phyloP scores from a whole-genome alignment of 2,888 invertebrate species.

The Rotaria macrura region DNA sequence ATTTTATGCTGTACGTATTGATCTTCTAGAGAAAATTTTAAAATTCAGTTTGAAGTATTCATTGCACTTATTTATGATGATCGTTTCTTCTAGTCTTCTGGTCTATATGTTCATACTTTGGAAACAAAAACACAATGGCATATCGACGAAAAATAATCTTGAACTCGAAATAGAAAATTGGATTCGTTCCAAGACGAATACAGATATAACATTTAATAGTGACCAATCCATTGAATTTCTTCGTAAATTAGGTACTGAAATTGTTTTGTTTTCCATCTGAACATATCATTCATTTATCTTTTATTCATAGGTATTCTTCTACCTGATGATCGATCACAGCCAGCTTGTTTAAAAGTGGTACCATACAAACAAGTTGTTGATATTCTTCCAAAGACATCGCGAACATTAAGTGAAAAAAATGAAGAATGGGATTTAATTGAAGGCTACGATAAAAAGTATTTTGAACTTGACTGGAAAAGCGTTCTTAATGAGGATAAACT shows the following conservation, averaged over 20 bases:
- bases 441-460: slow-evolving; percentile 18
- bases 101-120: not conserved
- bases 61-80: too few relatives aligned
- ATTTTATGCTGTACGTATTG: too few relatives aligned
- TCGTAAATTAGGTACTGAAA: not conserved
- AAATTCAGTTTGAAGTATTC: too few relatives aligned
- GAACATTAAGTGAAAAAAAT: slow-evolving; percentile 16
- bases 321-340: not conserved
- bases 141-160: not conserved
- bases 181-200: not conserved
- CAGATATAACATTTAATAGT: not conserved
- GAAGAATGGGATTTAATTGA: slow-evolving; percentile 20
- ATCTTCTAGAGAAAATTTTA: too few relatives aligned
- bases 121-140: not conserved
- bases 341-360: not conserved
- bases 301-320: not conserved
- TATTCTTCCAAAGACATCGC: not conserved
- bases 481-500: not conserved
- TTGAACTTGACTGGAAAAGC: slow-evolving; percentile 22
- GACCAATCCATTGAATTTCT: not conserved
- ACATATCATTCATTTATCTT: too few relatives aligned
- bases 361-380: not conserved
- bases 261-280: too few relatives aligned
- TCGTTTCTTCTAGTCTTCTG: slow-evolving; percentile 35
- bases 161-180: slow-evolving; percentile 15